Percentiles rank a stretch among this genome's conserved stretches.
phyloP scores from a whole-genome alignment of 2,888 invertebrate genomes.

The Coelinius sp. region DNA sequence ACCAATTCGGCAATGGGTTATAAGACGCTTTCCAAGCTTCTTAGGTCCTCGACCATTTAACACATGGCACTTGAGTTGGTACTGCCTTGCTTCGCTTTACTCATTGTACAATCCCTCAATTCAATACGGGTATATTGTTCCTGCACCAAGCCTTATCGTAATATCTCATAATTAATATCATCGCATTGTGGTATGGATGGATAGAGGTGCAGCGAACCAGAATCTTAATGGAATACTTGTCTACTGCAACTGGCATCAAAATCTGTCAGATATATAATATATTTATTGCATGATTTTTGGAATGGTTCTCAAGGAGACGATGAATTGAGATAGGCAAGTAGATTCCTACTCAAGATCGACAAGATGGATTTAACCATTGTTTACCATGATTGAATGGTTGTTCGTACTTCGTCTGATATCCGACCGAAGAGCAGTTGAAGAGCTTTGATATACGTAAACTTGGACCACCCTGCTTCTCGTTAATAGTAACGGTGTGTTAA shows the following conservation, averaged over 20 bases:
- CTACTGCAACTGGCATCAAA: constrained; percentile 21
- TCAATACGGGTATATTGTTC: constrained; percentile 71
- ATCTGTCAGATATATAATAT: neutral
- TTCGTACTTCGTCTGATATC: neutral
- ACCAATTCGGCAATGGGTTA: constrained; percentile 24
- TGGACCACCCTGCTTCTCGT: neutral
- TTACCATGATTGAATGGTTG: neutral
- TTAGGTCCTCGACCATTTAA: constrained; percentile 33
- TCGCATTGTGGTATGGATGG: constrained; percentile 71
- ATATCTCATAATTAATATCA: constrained; percentile 72
- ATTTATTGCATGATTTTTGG: neutral
- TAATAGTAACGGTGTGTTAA: neutral
- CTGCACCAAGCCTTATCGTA: constrained; percentile 70
- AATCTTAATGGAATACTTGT: constrained; percentile 39
- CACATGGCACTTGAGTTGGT: constrained; percentile 31
- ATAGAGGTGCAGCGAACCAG: constrained; percentile 68
- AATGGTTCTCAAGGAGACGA: neutral
- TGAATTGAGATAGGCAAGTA: neutral
- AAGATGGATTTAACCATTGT: neutral
- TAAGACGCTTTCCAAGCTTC: constrained; percentile 25
- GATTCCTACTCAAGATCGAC: neutral
- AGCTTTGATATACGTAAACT: constrained; percentile 9
- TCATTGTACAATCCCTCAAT: constrained; percentile 50
- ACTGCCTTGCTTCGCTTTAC: constrained; percentile 5
- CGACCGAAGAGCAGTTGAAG: neutral